phyloP scores from a whole-genome alignment of 2,888 invertebrate genomes.

The Limnephilus marmoratus region DNA sequence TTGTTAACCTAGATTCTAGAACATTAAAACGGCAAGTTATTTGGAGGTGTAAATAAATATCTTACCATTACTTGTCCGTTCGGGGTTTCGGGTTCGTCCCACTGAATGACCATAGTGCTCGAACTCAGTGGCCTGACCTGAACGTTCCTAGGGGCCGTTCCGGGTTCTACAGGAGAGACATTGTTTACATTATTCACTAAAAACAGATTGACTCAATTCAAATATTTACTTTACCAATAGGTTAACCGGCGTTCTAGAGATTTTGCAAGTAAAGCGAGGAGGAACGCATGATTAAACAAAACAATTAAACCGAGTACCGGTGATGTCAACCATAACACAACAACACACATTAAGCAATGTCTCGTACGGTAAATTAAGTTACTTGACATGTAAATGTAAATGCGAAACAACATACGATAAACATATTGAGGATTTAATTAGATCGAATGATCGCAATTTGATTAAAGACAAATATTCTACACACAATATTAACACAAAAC shows the following conservation, averaged over 20 bases:
- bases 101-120: slow-evolving; percentile 97
- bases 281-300: neutral
- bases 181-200: neutral
- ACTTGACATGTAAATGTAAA: neutral
- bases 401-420: neutral
- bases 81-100: slow-evolving; percentile 98
- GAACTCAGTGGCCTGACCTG: slow-evolving; percentile 95
- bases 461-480: neutral
- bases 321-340: neutral
- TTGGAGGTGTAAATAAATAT: slow-evolving; percentile 64
- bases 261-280: neutral
- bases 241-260: neutral
- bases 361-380: neutral
- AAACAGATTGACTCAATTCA: neutral
- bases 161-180: slow-evolving; percentile 85
- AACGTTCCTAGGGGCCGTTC: slow-evolving; percentile 95
- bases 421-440: neutral
- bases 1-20: neutral
- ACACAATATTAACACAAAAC: neutral
- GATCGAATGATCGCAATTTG: neutral
- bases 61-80: slow-evolving; percentile 98
- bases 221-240: neutral
- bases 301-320: neutral
- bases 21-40: neutral
- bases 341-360: neutral